Conservation (phyloP, 2,888 invertebrate species). For the Limenitis camilla region DNA sequence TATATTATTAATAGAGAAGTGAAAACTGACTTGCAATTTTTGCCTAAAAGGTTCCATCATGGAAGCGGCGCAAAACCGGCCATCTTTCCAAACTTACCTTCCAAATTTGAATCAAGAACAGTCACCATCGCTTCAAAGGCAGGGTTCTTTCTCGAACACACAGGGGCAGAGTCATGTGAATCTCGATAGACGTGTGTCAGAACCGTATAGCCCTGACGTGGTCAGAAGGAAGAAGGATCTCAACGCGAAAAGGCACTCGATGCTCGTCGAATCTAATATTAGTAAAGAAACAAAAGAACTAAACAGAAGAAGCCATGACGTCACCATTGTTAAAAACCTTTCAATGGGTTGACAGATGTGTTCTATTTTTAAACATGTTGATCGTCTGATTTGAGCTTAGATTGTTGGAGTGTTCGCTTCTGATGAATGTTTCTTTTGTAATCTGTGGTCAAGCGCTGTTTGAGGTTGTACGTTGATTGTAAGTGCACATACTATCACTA, state of each 20-base stretch:
- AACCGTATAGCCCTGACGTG: slow-evolving; percentile 60
- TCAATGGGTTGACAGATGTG: slow-evolving; percentile 61
- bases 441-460: slow-evolving; percentile 12
- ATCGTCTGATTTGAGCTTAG: neutral
- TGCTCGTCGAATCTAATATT: slow-evolving; percentile 60
- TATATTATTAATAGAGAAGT: too few relatives aligned
- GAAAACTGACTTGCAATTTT: slow-evolving; percentile 10
- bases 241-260: slow-evolving; percentile 58
- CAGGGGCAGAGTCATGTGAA: slow-evolving; percentile 33
- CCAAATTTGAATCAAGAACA: slow-evolving; percentile 49
- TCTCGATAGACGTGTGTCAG: slow-evolving; percentile 56
- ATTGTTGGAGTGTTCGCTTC: neutral
- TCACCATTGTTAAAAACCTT: slow-evolving; percentile 55
- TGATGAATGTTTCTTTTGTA: slow-evolving; percentile 13
- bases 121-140: slow-evolving; percentile 42
- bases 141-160: slow-evolving; percentile 44
- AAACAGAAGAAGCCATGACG: slow-evolving; percentile 60
- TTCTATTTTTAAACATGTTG: slow-evolving; percentile 21
- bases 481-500: slow-evolving; percentile 54
- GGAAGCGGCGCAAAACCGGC: slow-evolving; percentile 79
- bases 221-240: slow-evolving; percentile 58
- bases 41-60: slow-evolving; percentile 75
- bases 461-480: slow-evolving; percentile 15
- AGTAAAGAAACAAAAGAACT: slow-evolving; percentile 55
- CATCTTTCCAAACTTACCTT: slow-evolving; percentile 69